phyloP scores from a whole-genome alignment of 2,797 vertebrate genomes.

The Sebastes diaconus region DNA sequence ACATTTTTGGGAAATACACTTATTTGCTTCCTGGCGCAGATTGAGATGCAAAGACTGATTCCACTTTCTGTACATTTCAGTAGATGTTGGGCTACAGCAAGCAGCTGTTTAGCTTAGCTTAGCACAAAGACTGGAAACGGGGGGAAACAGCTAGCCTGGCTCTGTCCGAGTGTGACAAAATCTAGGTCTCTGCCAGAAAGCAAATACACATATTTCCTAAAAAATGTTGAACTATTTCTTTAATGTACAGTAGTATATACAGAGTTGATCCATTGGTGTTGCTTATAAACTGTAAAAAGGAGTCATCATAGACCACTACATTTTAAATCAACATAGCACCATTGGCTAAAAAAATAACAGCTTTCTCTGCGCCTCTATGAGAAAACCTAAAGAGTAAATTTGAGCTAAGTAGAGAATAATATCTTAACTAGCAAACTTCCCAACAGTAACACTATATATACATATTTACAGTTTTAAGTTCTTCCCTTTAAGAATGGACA shows the following conservation, averaged over 20 bases:
- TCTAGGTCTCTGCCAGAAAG: neutral
- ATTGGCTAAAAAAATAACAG: constrained; percentile 36
- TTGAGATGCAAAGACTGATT: neutral
- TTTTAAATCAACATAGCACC: constrained; percentile 65
- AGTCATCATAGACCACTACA: neutral
- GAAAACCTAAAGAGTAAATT: constrained; percentile 20
- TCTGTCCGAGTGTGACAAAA: no score
- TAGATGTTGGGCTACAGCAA: neutral
- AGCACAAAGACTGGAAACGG: neutral
- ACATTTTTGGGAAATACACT: constrained; percentile 4
- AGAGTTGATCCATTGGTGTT: constrained; percentile 2
- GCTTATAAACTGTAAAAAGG: constrained; percentile 4
- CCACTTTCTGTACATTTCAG: neutral
- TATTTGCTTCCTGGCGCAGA: neutral
- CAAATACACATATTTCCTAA: neutral
- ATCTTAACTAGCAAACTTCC: constrained; percentile 2
- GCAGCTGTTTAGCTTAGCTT: neutral
- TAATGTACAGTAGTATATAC: neutral
- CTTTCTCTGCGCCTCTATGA: constrained; percentile 1
- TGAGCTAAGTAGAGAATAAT: neutral
- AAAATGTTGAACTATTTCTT: constrained; percentile 5
- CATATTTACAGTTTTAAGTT: constrained; percentile 45
- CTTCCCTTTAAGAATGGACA: constrained; percentile 31
- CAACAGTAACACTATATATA: constrained; percentile 20
- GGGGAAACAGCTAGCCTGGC: neutral